phyloP scores from a whole-genome alignment of 2,797 vertebrate genomes.

The Melanotaenia parkinsoni region DNA sequence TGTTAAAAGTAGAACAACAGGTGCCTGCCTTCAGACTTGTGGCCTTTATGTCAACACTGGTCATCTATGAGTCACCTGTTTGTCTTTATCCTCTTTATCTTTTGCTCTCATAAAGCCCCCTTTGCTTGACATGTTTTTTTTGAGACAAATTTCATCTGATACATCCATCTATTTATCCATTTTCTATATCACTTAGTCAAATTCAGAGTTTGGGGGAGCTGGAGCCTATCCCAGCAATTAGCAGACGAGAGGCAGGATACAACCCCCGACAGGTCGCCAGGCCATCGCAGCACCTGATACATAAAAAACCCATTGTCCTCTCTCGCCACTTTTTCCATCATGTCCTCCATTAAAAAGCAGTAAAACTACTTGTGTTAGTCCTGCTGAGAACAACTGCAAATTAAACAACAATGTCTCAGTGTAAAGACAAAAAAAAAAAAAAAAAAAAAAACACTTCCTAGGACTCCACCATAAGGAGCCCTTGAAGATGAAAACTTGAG shows the following conservation, averaged over 20 bases:
- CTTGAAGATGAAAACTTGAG: background rate
- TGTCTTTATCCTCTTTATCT: constrained; percentile 11
- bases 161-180: too few species aligned
- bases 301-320: background rate
- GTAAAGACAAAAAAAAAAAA: background rate
- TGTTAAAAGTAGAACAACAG: constrained; percentile 66
- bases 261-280: too few species aligned
- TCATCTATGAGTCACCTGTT: constrained; percentile 16
- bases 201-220: too few species aligned
- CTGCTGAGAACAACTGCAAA: background rate
- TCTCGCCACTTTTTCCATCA: background rate
- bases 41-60: constrained; percentile 46
- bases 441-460: background rate
- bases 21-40: constrained; percentile 46
- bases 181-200: too few species aligned
- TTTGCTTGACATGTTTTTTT: background rate
- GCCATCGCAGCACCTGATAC: background rate
- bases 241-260: too few species aligned
- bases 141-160: background rate
- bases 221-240: too few species aligned
- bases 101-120: background rate
- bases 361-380: background rate
- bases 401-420: background rate
- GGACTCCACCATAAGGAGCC: background rate
- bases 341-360: too few species aligned